These are phyloP conservation scores for Pimpla rufipes DNA, from an alignment of 2,888 invertebrate species.

Conservation along the genomic window DNA sequence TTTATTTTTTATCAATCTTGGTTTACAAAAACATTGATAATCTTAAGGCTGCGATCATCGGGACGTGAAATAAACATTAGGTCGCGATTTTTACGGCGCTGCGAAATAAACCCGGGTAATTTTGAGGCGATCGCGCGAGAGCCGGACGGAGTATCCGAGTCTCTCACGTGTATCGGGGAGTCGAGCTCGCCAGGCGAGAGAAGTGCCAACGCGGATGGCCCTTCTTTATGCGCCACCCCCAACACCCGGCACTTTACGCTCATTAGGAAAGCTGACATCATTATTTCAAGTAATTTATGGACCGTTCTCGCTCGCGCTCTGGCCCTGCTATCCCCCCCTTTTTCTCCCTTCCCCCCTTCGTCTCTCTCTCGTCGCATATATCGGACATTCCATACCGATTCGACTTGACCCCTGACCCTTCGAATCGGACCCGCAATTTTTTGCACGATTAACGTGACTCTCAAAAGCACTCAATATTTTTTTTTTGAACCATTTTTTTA, in stretches of 20 bases:
- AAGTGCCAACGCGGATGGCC: constrained; percentile 43
- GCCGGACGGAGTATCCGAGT: constrained; percentile 24
- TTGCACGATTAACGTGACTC: no score
- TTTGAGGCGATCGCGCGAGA: constrained; percentile 48
- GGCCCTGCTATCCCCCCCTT: constrained; percentile 41
- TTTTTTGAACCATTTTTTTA: no score
- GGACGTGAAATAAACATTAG: background rate
- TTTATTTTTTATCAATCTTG: no score
- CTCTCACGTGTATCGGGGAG: constrained; percentile 9
- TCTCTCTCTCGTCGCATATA: constrained; percentile 28
- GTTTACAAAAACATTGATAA: no score
- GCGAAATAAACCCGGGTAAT: constrained; percentile 73
- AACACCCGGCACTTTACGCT: constrained; percentile 74
- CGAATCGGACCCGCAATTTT: no score
- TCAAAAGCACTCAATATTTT: no score
- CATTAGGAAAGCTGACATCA: constrained; percentile 77
- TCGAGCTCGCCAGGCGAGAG: constrained; percentile 48
- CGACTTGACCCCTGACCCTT: no score
- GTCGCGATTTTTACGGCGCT: constrained; percentile 57
- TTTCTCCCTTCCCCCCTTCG: constrained; percentile 43
- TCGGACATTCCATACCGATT: no score
- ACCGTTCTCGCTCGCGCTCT: constrained; percentile 64
- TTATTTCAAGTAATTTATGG: constrained; percentile 78
- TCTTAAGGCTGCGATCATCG: background rate
- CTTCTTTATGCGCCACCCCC: constrained; percentile 70